These are phyloP conservation scores for Urocolius indicus DNA, from an alignment of 2,113 vertebrate species.

Conservation along the genomic window DNA sequence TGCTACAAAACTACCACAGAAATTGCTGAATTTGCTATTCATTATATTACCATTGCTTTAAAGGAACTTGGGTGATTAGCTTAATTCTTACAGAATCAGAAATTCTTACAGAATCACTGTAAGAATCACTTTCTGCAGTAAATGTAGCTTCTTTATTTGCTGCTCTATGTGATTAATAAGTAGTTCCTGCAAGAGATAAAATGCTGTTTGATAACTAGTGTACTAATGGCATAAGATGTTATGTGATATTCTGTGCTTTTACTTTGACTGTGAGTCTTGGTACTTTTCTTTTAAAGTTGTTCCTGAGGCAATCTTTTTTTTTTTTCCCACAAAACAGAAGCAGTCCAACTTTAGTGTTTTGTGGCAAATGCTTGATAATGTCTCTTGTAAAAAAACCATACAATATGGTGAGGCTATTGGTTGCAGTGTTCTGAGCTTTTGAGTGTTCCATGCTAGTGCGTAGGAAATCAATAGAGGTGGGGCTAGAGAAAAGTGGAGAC, in stretches of 20 bases:
- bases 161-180: neutral
- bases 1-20: neutral
- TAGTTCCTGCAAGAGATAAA: neutral
- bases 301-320: neutral
- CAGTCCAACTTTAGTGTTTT: neutral
- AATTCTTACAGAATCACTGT: too few species aligned
- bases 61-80: neutral
- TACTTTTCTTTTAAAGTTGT: neutral
- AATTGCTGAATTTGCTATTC: neutral
- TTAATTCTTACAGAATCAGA: neutral
- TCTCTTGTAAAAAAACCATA: neutral
- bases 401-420: neutral
- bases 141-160: neutral
- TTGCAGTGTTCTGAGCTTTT: neutral
- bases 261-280: neutral
- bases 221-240: neutral
- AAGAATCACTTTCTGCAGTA: too few species aligned
- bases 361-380: neutral
- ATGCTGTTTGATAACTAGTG: neutral
- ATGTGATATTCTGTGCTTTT: neutral
- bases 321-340: neutral
- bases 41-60: neutral
- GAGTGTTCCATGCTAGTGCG: neutral
- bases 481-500: neutral
- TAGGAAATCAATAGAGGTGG: neutral